Conservation (phyloP, 2,888 invertebrate species). For the Teleiodes luculella region DNA sequence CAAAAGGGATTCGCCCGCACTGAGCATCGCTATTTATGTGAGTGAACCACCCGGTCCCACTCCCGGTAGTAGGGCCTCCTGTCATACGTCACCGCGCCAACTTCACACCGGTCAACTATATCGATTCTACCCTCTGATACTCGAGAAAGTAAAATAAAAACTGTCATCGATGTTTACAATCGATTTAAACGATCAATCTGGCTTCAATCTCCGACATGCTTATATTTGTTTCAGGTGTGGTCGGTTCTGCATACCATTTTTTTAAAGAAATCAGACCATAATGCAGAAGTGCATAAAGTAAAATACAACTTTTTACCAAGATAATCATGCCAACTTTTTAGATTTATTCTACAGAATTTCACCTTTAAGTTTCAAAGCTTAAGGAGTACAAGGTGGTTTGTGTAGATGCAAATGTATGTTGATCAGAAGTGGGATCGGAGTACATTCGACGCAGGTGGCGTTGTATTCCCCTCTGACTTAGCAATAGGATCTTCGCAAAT, state of each 20-base stretch:
- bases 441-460: constrained; percentile 60
- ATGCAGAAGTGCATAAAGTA: neutral
- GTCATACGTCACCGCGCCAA: too few relatives aligned
- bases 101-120: too few relatives aligned
- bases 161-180: too few relatives aligned
- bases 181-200: too few relatives aligned
- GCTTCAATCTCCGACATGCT: too few relatives aligned
- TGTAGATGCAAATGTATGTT: neutral
- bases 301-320: neutral
- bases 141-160: too few relatives aligned
- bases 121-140: too few relatives aligned
- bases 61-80: too few relatives aligned
- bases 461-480: constrained; percentile 33
- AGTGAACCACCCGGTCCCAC: too few relatives aligned
- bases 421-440: constrained; percentile 19
- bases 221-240: neutral
- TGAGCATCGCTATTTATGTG: too few relatives aligned
- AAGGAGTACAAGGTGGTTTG: neutral
- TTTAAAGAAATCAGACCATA: neutral
- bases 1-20: too few relatives aligned
- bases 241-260: neutral
- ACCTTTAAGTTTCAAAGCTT: neutral
- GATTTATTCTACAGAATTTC: neutral
- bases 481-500: constrained; percentile 37
- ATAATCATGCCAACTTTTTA: neutral